Conservation (phyloP, 2,888 invertebrate genomes). For the Drosophila maculinotata region DNA sequence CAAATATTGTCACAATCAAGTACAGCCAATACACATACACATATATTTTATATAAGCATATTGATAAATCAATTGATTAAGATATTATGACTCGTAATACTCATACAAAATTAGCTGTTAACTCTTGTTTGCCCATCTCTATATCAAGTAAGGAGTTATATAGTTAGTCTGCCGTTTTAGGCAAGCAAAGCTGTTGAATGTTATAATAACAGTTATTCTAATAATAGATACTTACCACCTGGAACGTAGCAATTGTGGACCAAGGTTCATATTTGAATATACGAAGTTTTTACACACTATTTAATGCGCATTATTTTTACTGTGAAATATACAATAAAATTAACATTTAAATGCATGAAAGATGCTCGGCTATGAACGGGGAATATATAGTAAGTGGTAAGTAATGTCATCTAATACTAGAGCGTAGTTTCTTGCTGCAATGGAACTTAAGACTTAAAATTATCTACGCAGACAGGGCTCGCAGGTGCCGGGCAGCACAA, state of each 20-base stretch:
- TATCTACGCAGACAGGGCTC: conserved; percentile 88
- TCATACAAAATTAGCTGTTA: conserved; percentile 10
- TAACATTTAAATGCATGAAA: conserved; percentile 77
- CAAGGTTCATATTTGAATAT: conserved; percentile 42
- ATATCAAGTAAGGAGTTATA: conserved; percentile 11
- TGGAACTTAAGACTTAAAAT: conserved; percentile 46
- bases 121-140: conserved; percentile 44
- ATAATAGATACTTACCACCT: conserved; percentile 54
- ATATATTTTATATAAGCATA: conserved; percentile 37
- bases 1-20: conserved; percentile 30
- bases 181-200: conserved; percentile 42
- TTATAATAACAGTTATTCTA: conserved; percentile 29
- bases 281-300: conserved; percentile 62
- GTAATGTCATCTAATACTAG: conserved; percentile 50
- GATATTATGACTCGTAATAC: conserved; percentile 11
- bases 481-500: conserved; percentile 88
- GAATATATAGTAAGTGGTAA: conserved; percentile 5
- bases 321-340: conserved; percentile 76
- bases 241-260: conserved; percentile 45
- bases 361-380: conserved; percentile 42
- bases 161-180: conserved; percentile 60
- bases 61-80: conserved; percentile 7
- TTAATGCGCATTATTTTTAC: conserved; percentile 69
- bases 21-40: conserved; percentile 1
- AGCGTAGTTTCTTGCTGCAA: conserved; percentile 31